Base-by-base conservation (phyloP, 2,888 invertebrate species). In the Bombylius major region DNA sequence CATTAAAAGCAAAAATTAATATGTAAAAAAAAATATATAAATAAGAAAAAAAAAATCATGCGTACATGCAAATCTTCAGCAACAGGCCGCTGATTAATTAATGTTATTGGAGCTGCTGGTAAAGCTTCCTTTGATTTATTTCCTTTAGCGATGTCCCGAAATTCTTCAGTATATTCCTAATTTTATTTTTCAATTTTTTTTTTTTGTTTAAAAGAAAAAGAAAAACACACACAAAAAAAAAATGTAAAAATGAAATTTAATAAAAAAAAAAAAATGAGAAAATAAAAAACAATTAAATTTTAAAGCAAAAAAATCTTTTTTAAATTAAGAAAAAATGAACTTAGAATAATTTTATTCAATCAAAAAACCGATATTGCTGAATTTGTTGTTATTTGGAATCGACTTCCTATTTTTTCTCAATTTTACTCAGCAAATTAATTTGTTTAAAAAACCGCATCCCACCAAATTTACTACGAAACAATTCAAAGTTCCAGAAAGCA, bases 121-220 rank as follows among this genome's bases (percentile, higher is more conserved):
- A 91, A 82, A 67, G 90, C 87, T 78, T 91, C 92, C 83, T 91
- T 92, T 67, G 88, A 89, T 79, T 90, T 92, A 65, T 68, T 75
- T 72, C 91, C 90, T 79, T 92, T 93, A 74, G 91, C 89, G 79
- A 95, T 95, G 80, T 94, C 94, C 71, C 94, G 85, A 80, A 95
- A 94, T 79, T 94, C 94, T 80, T 95, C 94, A 66, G 90, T 91
- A 80, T 94, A 94, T 79, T 94, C 94, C 94, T 94, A 82, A 72
- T 54, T 53, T 56, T 48, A 50, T 39, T 45, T 46, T 47, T 59
- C 47, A 42, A 36, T 49, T 34, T 56, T 48, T 46, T 48, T 44
- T 52, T 45, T 55, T 51, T 32, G 31, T n/a, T 54, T 42, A 36
- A 57, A 51, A 59, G 48, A 54, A 59, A 51, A 53, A 60, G 55